Percentiles rank a stretch among this genome's conserved stretches.
phyloP scores from a whole-genome alignment of 2,888 invertebrate species.

The Ethmia dodecea region DNA sequence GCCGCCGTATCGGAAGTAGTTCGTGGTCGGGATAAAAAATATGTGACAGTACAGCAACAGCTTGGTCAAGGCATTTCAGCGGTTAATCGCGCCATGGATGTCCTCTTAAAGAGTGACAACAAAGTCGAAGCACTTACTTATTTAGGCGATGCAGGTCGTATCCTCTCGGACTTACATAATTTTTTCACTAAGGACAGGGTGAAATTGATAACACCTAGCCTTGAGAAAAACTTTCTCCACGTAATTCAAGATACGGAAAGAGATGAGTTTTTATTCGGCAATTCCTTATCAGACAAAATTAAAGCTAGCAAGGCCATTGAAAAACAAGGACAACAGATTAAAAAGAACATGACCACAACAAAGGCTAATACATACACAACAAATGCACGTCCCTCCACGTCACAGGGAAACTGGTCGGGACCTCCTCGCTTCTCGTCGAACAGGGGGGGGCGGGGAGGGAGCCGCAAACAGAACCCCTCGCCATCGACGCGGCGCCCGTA shows the following conservation, averaged over 20 bases:
- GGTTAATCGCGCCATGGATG: background rate
- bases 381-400: background rate
- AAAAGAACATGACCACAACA: background rate
- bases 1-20: slow-evolving; percentile 1
- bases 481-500: background rate
- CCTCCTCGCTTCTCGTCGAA: slow-evolving; percentile 4
- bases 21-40: background rate
- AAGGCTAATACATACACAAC: background rate
- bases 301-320: slow-evolving; percentile 9
- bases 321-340: slow-evolving; percentile 5
- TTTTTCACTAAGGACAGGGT: background rate
- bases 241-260: slow-evolving; percentile 12
- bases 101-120: background rate
- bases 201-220: slow-evolving; percentile 3
- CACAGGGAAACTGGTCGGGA: slow-evolving; percentile 10
- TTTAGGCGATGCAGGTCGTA: background rate
- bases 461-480: background rate
- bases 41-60: background rate
- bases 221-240: slow-evolving; percentile 3
- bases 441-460: background rate
- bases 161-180: background rate
- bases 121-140: slow-evolving; percentile 8
- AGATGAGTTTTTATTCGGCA: background rate
- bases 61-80: background rate
- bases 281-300: slow-evolving; percentile 6